Base-by-base conservation (phyloP, 2,888 invertebrate genomes). In the Synergus umbraculus region DNA sequence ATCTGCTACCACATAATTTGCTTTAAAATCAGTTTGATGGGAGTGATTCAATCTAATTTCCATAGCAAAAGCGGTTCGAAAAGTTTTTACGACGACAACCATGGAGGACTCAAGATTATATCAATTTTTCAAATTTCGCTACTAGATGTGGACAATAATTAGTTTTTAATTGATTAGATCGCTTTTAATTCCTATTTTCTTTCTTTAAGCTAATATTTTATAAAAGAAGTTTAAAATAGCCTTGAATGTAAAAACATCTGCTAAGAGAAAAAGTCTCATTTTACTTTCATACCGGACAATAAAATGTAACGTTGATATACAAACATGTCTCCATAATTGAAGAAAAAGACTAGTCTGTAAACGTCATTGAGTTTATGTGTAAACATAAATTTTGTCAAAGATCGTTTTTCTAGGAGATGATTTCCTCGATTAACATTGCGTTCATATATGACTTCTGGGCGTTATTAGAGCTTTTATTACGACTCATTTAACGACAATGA, bases 11-110 rank as follows among this genome's bases (percentile, higher is more conserved):
- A 22, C 22, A 29, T 69, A 29, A 69, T 69, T 49, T 29, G 15
- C 29, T 49, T 29, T 46, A 58, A 58, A 22, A 46, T 49, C 69
- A 69, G 49, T 69, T 49, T 69, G 29, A 44, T 49, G 49, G 49
- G 29, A 69, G 49, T 37, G 49, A 49, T 69, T 69, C 29, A 37
- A 46, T 49, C 46, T 49, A 69, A 69, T 69, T 69, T 49, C 46
- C 29, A 65, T n/a, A 58, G 58, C 65, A 29, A 65, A 65, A 29
- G 69, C 13, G 15, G 18, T 22, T 29, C 46, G 29, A 49, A 37
- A 49, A 15, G 46, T 4, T 69, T 69, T 69, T 69, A 69, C 69
- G 69, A 69, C 12, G 49, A 46, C 49, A 46, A 49, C 8, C 22
- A 15, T 29, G 29, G 29, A 46, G 15, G 0, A 22, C 12, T 44